These are phyloP conservation scores for Parauchenoglanis ngamensis DNA, from an alignment of 2,797 vertebrate genomes.

Conservation along the genomic window DNA sequence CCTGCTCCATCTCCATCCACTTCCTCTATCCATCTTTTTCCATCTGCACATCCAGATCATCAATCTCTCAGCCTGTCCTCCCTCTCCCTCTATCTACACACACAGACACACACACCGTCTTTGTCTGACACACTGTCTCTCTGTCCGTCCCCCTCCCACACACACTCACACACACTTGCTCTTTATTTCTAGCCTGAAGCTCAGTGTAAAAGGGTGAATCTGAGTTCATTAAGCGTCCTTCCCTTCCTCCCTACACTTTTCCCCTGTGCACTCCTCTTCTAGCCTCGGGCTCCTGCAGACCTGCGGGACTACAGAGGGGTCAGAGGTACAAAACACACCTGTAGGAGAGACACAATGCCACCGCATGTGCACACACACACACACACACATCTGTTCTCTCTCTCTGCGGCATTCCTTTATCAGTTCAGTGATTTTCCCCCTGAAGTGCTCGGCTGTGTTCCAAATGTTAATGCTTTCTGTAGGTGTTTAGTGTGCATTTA, in stretches of 20 bases:
- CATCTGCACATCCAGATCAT: constrained; percentile 65
- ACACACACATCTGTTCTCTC: constrained; percentile 9
- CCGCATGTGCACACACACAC: constrained; percentile 23
- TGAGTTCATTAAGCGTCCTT: constrained; percentile 32
- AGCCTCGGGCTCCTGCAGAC: constrained; percentile 30
- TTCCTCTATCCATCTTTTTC: constrained; percentile 61
- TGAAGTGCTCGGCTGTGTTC: neutral
- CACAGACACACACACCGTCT: constrained; percentile 37
- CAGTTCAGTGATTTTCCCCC: constrained; percentile 26
- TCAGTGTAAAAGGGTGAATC: constrained; percentile 42
- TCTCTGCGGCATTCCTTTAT: constrained; percentile 33
- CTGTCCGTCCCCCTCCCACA: constrained; percentile 42
- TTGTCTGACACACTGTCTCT: constrained; percentile 32
- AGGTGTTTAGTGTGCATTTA: neutral
- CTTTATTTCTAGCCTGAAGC: constrained; percentile 36
- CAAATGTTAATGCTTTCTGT: neutral
- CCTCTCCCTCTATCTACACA: constrained; percentile 58
- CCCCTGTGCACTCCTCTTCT: constrained; percentile 12
- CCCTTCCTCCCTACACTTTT: constrained; percentile 12
- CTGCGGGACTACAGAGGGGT: constrained; percentile 2
- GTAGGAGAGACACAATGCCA: constrained; percentile 27
- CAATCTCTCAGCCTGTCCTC: constrained; percentile 58
- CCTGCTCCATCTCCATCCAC: constrained; percentile 51
- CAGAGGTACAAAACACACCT: constrained; percentile 42
- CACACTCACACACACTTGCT: constrained; percentile 54